These are phyloP conservation scores for Melanogrammus aeglefinus DNA, from an alignment of 2,797 vertebrate genomes.

Conservation along the genomic window DNA sequence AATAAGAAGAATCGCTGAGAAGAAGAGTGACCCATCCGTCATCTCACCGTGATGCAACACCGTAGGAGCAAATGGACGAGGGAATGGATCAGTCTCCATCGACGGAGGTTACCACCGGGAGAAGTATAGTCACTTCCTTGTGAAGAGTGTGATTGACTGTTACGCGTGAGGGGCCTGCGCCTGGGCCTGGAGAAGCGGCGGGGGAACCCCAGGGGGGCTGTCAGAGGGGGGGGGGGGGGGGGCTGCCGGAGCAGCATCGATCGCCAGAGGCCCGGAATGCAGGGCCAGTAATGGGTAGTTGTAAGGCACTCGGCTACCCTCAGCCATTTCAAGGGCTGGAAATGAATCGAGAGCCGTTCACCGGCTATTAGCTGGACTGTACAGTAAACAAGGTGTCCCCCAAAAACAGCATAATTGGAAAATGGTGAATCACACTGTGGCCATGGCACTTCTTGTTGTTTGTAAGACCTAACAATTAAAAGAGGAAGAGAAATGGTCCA, in stretches of 20 bases:
- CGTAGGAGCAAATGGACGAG: background rate
- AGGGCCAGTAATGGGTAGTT: constrained; percentile 20
- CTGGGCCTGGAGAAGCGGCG: constrained; percentile 53
- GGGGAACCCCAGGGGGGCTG: constrained; percentile 45
- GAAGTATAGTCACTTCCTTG: constrained; percentile 34
- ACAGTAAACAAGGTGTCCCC: constrained; percentile 1
- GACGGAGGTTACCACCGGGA: background rate
- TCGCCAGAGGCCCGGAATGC: constrained; percentile 27
- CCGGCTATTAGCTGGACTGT: background rate
- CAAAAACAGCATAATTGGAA: constrained; percentile 12
- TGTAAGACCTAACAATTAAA: background rate
- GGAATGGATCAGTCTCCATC: background rate
- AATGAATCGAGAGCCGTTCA: constrained; percentile 14
- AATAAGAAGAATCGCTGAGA: background rate
- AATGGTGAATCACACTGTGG: background rate
- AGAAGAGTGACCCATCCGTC: background rate
- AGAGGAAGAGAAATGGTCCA: background rate
- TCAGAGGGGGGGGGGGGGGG: constrained; percentile 36
- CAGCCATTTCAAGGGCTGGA: constrained; percentile 17
- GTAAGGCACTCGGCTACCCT: constrained; percentile 29
- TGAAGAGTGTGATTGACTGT: constrained; percentile 51
- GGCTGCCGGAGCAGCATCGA: constrained; percentile 50
- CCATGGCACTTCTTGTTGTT: background rate
- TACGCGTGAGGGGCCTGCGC: constrained; percentile 39
- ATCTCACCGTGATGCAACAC: background rate